Conservation (phyloP, 2,797 vertebrate species). For the Premnoplex brunnescens region DNA sequence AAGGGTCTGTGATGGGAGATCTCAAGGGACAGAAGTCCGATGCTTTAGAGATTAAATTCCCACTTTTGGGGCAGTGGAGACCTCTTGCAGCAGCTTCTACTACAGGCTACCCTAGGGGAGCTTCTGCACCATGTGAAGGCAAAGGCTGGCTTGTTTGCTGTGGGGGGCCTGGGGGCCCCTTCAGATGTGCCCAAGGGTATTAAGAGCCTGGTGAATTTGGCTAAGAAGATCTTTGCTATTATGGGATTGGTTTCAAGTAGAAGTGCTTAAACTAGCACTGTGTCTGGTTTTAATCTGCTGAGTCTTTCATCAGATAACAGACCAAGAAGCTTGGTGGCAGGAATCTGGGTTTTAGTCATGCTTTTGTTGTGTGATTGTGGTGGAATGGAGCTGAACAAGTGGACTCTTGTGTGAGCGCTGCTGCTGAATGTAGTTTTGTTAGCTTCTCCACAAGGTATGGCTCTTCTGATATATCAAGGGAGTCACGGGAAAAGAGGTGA, state of each 20-base stretch:
- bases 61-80: not conserved
- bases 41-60: not conserved
- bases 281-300: not conserved
- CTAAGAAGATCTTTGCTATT: not conserved
- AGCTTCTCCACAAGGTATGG: not conserved
- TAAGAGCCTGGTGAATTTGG: not conserved
- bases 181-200: not conserved
- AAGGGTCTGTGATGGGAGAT: not conserved
- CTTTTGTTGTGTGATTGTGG: not conserved
- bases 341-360: not conserved
- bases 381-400: not conserved
- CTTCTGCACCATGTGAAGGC: rapidly evolving
- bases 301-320: not conserved
- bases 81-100: not conserved
- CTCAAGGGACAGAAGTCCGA: not conserved
- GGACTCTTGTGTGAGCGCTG: not conserved
- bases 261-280: not conserved
- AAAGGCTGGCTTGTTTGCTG: not conserved
- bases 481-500: not conserved
- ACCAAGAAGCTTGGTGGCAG: not conserved
- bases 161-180: not conserved
- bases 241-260: not conserved
- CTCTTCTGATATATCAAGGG: not conserved
- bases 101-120: not conserved
- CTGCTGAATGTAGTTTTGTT: not conserved